Evolutionary conservation across 2,888 invertebrate genomes (phyloP).

Genomic region (Mimas tiliae): DNA sequence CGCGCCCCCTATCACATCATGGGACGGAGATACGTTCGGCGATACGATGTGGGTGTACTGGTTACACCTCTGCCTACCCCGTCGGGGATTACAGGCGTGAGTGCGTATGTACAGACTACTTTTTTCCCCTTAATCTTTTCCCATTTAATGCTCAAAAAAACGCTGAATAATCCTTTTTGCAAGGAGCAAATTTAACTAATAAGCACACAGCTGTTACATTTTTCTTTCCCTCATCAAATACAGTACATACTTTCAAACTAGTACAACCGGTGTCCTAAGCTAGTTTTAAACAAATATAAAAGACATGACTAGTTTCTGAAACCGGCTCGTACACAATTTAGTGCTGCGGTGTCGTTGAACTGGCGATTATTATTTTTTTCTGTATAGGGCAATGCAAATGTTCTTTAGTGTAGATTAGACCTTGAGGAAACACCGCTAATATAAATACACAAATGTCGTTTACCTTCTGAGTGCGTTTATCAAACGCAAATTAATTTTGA

Average conservation of each 20-base stretch:
- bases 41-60: too few species aligned
- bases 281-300: slow-evolving; percentile 30
- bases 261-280: slow-evolving; percentile 17
- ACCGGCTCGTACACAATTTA: slow-evolving; percentile 32
- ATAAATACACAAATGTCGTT: slow-evolving; percentile 1
- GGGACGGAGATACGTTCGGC: too few species aligned
- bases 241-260: background rate
- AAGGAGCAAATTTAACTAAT: too few species aligned
- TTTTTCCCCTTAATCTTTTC: too few species aligned
- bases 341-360: slow-evolving; percentile 42
- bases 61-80: too few species aligned
- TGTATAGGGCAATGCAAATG: slow-evolving; percentile 45
- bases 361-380: slow-evolving; percentile 28
- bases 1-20: too few species aligned
- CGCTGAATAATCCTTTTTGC: too few species aligned
- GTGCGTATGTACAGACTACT: too few species aligned
- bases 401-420: slow-evolving; percentile 27
- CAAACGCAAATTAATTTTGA: background rate
- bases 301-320: slow-evolving; percentile 32
- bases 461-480: background rate
- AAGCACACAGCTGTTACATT: background rate
- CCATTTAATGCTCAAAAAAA: too few species aligned
- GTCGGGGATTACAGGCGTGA: too few species aligned
- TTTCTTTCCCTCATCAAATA: background rate
- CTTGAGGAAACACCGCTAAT: slow-evolving; percentile 28